Evolutionary conservation across 2,797 vertebrate species (phyloP).

Genomic region (Eulemur rubriventer): DNA sequence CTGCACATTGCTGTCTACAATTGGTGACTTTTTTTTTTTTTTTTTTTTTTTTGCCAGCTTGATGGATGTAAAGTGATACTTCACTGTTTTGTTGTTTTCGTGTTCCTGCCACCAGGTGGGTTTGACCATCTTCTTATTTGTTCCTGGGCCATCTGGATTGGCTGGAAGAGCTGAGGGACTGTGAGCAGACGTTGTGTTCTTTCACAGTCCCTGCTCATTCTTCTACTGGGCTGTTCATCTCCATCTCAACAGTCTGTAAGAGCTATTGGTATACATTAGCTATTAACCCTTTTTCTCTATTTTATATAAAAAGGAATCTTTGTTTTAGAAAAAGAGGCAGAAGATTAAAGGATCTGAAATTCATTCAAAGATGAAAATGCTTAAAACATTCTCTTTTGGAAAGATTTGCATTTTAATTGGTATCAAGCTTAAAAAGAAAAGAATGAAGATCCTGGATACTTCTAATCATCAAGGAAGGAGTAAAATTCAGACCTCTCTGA

Average conservation of each 20-base stretch:
- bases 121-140: background rate
- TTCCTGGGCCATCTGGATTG: rapidly evolving
- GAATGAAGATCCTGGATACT: background rate
- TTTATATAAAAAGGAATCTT: constrained; percentile 8
- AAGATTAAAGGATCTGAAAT: constrained; percentile 59
- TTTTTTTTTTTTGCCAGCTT: background rate
- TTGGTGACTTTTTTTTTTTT: background rate
- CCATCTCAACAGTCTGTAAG: background rate
- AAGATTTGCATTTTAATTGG: constrained; percentile 70
- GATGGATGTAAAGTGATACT: background rate
- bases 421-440: constrained; percentile 25
- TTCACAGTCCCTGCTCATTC: background rate
- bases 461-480: background rate
- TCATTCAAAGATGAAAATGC: constrained; percentile 43
- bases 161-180: background rate
- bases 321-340: constrained; percentile 25
- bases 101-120: background rate
- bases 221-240: background rate
- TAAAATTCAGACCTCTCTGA: background rate
- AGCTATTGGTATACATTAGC: background rate
- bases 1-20: rapidly evolving
- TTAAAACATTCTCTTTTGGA: constrained; percentile 34
- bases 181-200: no score
- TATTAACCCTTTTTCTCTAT: constrained; percentile 7
- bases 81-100: background rate